Conservation (phyloP, 2,797 vertebrate genomes). For the Lophotriccus pileatus region DNA sequence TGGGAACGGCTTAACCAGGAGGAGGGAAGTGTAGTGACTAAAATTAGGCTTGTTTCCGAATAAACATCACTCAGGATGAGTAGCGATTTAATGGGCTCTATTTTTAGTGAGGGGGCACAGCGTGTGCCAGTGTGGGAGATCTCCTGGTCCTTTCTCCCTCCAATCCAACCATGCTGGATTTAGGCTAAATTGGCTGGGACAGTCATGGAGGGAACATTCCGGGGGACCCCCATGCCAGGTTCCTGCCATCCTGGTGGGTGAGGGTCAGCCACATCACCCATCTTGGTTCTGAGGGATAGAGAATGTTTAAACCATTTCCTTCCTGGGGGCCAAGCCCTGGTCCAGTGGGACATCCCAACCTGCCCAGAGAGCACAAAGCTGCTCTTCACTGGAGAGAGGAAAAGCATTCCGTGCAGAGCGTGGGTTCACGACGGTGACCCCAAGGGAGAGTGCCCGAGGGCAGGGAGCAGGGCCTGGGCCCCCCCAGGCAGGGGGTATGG, state of each 20-base stretch:
- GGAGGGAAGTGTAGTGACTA: background rate
- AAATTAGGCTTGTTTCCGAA: background rate
- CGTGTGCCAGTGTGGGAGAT: rapidly evolving
- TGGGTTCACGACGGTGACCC: background rate
- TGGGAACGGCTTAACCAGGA: background rate
- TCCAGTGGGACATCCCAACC: slow-evolving; percentile 30
- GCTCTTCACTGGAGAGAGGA: background rate
- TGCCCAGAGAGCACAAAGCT: background rate
- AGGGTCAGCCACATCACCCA: background rate
- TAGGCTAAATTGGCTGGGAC: background rate
- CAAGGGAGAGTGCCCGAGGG: rapidly evolving
- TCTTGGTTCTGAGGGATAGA: rapidly evolving
- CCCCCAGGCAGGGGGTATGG: no score
- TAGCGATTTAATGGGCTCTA: background rate
- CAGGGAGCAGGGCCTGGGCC: background rate
- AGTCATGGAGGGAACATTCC: no score
- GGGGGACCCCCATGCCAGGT: rapidly evolving
- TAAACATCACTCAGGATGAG: background rate
- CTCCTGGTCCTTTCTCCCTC: background rate
- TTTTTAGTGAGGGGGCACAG: background rate
- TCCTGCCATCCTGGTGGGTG: background rate
- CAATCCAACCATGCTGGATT: rapidly evolving
- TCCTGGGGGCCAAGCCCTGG: rapidly evolving
- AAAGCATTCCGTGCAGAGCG: background rate
- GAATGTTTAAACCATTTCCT: background rate